A percentile compares a stretch with the other conserved stretches of the same genome.
These are phyloP conservation scores for Sphaeramia orbicularis DNA, from an alignment of 2,797 vertebrate species.

Conservation along the genomic window DNA sequence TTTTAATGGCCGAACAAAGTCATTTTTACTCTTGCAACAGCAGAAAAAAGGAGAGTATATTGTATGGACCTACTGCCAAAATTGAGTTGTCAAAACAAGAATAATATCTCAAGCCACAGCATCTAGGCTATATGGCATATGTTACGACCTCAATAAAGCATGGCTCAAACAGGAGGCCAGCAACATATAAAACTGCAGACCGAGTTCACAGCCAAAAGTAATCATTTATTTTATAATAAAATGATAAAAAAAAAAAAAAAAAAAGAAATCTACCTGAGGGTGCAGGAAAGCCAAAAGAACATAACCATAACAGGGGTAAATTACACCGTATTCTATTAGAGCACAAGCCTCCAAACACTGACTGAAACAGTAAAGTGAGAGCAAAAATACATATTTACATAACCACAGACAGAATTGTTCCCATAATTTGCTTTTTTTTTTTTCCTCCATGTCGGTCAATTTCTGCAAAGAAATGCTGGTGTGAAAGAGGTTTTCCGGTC, in stretches of 20 bases:
- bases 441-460: background rate
- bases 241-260: conserved; percentile 9
- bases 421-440: conserved; percentile 1
- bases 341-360: background rate
- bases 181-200: conserved; percentile 20
- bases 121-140: conserved; percentile 6
- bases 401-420: background rate
- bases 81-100: conserved; percentile 44
- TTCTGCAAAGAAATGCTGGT: too few species aligned
- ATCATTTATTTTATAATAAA: conserved; percentile 38
- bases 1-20: conserved; percentile 17
- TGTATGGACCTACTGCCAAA: conserved; percentile 11
- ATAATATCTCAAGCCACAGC: conserved; percentile 20
- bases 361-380: background rate
- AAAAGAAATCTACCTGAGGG: background rate
- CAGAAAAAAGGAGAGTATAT: background rate
- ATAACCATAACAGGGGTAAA: background rate
- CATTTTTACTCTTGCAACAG: conserved; percentile 20
- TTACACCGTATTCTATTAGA: conserved; percentile 9
- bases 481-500: too few species aligned
- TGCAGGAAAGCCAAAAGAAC: background rate
- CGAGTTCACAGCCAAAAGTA: conserved; percentile 13
- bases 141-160: conserved; percentile 46
- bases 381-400: background rate
- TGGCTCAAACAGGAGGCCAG: conserved; percentile 41